phyloP scores from a whole-genome alignment of 2,888 invertebrate genomes.

The Carcina quercana region DNA sequence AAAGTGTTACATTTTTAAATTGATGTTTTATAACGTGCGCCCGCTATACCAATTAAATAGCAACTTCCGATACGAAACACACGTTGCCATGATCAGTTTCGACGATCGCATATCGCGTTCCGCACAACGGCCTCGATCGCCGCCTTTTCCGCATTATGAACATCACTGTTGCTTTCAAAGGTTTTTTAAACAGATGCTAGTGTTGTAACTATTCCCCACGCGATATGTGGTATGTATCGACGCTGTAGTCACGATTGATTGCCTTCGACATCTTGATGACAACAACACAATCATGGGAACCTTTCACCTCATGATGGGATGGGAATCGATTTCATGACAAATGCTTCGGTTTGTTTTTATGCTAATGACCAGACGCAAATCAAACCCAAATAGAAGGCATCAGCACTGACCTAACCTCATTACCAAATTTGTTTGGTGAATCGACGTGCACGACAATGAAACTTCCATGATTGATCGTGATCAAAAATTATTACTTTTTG shows the following conservation, averaged over 20 bases:
- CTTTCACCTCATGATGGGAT: conserved; percentile 48
- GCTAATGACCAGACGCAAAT: too few relatives aligned
- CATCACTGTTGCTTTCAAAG: conserved; percentile 56
- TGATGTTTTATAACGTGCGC: conserved; percentile 2
- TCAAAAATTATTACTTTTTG: too few relatives aligned
- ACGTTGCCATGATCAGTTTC: conserved; percentile 27
- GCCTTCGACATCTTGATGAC: conserved; percentile 20
- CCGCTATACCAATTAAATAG: conserved; percentile 11
- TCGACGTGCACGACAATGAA: too few relatives aligned
- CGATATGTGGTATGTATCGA: conserved; percentile 31
- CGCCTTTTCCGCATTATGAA: conserved; percentile 38
- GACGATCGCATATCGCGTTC: conserved; percentile 30
- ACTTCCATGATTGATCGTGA: too few relatives aligned
- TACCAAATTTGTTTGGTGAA: too few relatives aligned
- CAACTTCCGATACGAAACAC: conserved; percentile 20
- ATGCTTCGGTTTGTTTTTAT: conserved; percentile 34
- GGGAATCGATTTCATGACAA: conserved; percentile 33
- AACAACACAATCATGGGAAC: conserved; percentile 43
- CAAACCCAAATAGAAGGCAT: too few relatives aligned
- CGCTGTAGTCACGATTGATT: conserved; percentile 13
- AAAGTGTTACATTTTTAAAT: neutral
- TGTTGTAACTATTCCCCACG: conserved; percentile 45
- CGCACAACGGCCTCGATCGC: conserved; percentile 30
- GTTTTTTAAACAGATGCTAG: conserved; percentile 29
- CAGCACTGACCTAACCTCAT: too few relatives aligned